These are phyloP conservation scores for Machaerirhynchus nigripectus DNA, from an alignment of 2,113 vertebrate species.

Conservation along the genomic window DNA sequence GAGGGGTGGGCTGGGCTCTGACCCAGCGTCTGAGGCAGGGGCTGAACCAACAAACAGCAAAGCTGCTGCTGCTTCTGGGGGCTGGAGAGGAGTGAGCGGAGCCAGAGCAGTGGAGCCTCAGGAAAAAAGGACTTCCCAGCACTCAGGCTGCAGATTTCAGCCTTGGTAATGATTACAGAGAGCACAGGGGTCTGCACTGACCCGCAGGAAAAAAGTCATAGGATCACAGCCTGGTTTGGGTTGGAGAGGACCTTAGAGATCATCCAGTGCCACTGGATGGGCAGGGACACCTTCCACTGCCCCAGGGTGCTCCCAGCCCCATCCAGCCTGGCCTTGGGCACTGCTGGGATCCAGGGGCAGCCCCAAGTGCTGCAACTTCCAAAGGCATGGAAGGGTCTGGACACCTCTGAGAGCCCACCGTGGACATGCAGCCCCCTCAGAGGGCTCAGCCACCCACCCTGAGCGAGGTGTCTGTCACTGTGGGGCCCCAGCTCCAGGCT, in stretches of 20 bases:
- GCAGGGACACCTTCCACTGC: neutral
- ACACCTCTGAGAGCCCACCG: neutral
- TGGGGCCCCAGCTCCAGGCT: neutral
- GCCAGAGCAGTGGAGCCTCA: neutral
- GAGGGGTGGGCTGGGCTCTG: neutral
- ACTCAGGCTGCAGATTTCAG: neutral
- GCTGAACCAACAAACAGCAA: neutral
- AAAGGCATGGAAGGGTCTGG: neutral
- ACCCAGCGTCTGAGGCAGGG: neutral
- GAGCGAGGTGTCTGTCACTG: accelerated
- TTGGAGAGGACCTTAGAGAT: neutral
- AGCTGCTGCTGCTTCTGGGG: neutral
- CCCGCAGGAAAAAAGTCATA: neutral
- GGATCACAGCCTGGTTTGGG: neutral
- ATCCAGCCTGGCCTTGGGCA: neutral
- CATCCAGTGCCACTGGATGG: neutral
- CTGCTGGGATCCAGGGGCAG: neutral
- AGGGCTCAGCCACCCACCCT: neutral
- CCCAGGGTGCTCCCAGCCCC: neutral
- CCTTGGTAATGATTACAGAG: neutral
- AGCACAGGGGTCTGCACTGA: neutral
- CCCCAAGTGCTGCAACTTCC: neutral
- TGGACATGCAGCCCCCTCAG: neutral
- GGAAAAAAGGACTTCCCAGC: neutral
- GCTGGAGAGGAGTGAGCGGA: neutral